Base-by-base conservation (phyloP, 2,113 vertebrate species). In the Romanogobio albipinnatus region DNA sequence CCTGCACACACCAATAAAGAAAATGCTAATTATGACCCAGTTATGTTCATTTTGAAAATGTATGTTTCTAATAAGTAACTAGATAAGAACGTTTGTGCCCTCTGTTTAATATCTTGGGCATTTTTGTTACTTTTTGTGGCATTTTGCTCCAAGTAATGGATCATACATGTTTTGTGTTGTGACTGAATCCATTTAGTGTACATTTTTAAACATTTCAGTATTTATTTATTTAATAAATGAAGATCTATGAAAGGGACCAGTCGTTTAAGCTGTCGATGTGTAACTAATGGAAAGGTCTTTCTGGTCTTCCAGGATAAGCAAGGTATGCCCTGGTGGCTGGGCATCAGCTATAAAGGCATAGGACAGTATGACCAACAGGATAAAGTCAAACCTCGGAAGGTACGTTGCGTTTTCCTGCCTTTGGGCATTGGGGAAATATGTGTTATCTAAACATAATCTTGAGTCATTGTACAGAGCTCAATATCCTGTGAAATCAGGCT, bases 281-380 rank as follows among this genome's bases (percentile, higher is more conserved):
- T n/a, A 71, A 13, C 36, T 71, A 71, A 71, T 47, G 43, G 70
- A 45, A 17, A 15, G 43, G 73, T 45, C 80, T 43, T 9, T 78
- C 64, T 85, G 33, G 45, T 71, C 36, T 87, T 51, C 71, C 89
- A 99, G 98, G 98, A 99, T 91, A 99, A 99, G 90, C 98, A 99
- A 90, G 98, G 98, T 62, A 98, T 99, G 89, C 98, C 98, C 0
- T 99, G 98, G 98, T 99, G 98, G 98, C 94, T 99, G 84, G 98
- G 98, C 82, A 94, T 99, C 93, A 99, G 98, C 94, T 99, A 99
- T 92, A 99, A 98, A 91, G 98, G 98, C 64, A 99, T 99, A 85
- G 98, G 99, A 88, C 98, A 99, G 81, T 99, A 99, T 39, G 98
- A 99, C 92, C 95, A 97, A 81, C 98, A 99, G 6, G 98, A 99